Base-by-base conservation (phyloP, 2,113 vertebrate genomes). In the Azemiops feae region DNA sequence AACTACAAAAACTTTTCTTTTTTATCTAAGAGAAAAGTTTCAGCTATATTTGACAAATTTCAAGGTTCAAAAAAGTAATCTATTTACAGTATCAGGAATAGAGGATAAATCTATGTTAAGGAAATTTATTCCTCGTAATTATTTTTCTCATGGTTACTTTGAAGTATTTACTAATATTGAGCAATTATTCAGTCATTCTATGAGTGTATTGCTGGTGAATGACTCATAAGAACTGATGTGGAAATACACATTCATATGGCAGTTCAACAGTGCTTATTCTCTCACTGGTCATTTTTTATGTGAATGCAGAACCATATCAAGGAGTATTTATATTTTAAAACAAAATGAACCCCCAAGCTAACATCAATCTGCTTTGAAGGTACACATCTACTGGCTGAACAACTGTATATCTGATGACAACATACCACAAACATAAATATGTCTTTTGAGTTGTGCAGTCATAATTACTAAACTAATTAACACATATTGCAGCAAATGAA, bases 381-480 rank as follows among this genome's bases (percentile, higher is more conserved):
- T 85, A 89, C 39, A 85, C 25, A 74, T 89, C 52, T 85, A 85
- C 23, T 54, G 43, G 47, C 94, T 94, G 39, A 91, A 88, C 92
- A 94, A 93, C 34, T 88, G 53, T 89, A 93, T 93, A 25, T 54
- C 8, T 87, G 90, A 90, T 92, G 39, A 91, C 52, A 60, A 57
- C 91, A n/a, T 69, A 94, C 89, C 88, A 94, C n/a, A 54, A 93
- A 30, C 91, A 54, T 43, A 92, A 89, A 58, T 45, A 58, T 85
- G 90, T 50, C 74, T n/a, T 93, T 93, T 92, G 55, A 93, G 43
- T 12, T 86, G 50, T 89, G 52, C 14, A 91, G 11, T 47, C 5
- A 18, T 45, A 94, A 30, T 52, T 1, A 47, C 30, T 81, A 81
- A n/a, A 54, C 87, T n/a, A 22, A 57, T 87, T n/a, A 30, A 69